These are phyloP conservation scores for Fragum sueziense DNA, from an alignment of 2,888 invertebrate genomes.

Conservation along the genomic window DNA sequence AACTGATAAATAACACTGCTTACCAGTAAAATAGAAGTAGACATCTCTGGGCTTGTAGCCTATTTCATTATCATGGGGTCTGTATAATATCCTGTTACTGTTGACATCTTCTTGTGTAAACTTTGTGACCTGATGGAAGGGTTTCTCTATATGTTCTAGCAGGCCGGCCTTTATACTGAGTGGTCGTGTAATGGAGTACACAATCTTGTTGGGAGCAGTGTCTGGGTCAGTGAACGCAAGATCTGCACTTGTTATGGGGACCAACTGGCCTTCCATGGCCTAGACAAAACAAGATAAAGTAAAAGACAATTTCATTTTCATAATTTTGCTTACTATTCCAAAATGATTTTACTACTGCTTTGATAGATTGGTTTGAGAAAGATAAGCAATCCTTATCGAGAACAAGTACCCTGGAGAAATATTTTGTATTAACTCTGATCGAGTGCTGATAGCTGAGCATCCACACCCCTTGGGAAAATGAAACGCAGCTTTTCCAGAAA, in stretches of 20 bases:
- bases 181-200: constrained; percentile 69
- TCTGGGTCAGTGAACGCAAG: constrained; percentile 67
- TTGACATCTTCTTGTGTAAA: constrained; percentile 79
- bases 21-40: constrained; percentile 75
- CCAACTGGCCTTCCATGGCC: constrained; percentile 75
- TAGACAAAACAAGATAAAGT: constrained; percentile 29
- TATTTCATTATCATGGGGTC: constrained; percentile 73
- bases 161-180: constrained; percentile 71
- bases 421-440: no score
- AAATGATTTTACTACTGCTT: no score
- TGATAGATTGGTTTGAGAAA: no score
- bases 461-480: no score
- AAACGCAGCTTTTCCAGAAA: no score
- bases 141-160: constrained; percentile 73
- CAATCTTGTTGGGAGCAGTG: constrained; percentile 62
- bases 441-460: no score
- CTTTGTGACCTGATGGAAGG: constrained; percentile 67
- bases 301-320: no score
- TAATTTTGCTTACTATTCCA: no score
- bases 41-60: constrained; percentile 69
- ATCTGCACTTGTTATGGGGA: constrained; percentile 68
- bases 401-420: no score
- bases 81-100: constrained; percentile 76
- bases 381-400: no score
- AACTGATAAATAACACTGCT: no score